Conservation (phyloP, 2,888 invertebrate genomes). For the Drosophila testacea region DNA sequence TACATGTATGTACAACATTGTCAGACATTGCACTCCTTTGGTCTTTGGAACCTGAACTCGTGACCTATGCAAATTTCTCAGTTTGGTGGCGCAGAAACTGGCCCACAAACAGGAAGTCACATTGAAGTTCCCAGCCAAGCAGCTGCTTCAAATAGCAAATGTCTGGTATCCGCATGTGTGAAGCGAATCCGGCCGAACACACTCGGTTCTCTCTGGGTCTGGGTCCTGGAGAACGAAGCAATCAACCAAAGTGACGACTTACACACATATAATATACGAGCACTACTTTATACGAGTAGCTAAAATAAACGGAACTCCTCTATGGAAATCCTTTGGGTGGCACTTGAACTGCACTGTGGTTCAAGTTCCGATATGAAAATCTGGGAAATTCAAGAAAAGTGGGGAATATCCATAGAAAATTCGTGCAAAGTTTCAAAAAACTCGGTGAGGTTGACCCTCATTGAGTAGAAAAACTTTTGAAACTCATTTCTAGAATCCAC, state of each 20-base stretch:
- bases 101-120: conserved; percentile 76
- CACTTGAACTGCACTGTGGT: not conserved
- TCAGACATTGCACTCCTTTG: conserved; percentile 73
- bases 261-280: conserved; percentile 15
- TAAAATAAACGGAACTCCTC: not conserved
- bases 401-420: no score
- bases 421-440: no score
- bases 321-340: not conserved
- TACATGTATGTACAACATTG: conserved; percentile 46
- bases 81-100: conserved; percentile 58
- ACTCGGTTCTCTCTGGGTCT: conserved; percentile 65
- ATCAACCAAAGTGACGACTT: conserved; percentile 52
- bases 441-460: no score
- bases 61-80: conserved; percentile 82
- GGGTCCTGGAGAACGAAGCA: conserved; percentile 69
- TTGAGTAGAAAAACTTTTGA: no score
- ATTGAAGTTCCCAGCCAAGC: conserved; percentile 69
- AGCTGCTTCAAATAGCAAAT: conserved; percentile 32
- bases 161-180: conserved; percentile 31
- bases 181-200: conserved; percentile 9
- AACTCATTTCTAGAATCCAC: no score
- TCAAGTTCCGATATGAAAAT: no score
- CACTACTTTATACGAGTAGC: not conserved
- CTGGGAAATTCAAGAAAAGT: no score
- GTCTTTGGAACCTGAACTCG: conserved; percentile 78